Conservation (phyloP, 2,888 invertebrate genomes). For the Furcula furcula region DNA sequence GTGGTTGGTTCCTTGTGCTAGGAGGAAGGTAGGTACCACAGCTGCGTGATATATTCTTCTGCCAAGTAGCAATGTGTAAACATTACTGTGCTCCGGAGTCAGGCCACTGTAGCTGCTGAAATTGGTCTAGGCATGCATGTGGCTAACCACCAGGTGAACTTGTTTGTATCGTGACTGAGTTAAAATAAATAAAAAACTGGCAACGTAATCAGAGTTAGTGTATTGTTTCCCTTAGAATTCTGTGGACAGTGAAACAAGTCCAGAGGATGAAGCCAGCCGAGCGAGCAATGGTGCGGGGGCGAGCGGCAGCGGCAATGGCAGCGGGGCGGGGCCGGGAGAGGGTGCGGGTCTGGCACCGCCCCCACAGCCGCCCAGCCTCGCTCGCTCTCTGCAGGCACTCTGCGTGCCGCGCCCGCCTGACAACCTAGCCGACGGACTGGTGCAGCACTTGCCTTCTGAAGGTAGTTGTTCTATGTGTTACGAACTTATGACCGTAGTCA, state of each 20-base stretch:
- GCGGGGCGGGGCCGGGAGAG: background rate
- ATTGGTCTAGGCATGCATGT: too few species aligned
- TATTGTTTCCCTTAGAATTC: conserved; percentile 51
- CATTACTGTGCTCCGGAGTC: too few species aligned
- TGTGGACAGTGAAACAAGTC: conserved; percentile 71
- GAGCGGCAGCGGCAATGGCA: conserved; percentile 51
- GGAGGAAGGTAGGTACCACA: too few species aligned
- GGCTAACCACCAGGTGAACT: too few species aligned
- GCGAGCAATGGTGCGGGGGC: conserved; percentile 59
- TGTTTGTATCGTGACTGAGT: too few species aligned
- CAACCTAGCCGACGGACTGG: conserved; percentile 82
- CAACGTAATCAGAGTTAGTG: too few species aligned
- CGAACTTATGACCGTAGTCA: too few species aligned
- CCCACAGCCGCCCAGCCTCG: conserved; percentile 79
- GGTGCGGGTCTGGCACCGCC: conserved; percentile 53
- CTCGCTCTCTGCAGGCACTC: conserved; percentile 83
- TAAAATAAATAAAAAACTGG: too few species aligned
- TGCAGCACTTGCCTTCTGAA: conserved; percentile 88
- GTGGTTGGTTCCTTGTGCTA: too few species aligned
- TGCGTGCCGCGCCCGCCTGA: conserved; percentile 82
- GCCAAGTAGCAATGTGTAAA: too few species aligned
- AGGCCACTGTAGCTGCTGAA: too few species aligned
- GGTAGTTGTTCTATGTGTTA: conserved; percentile 58
- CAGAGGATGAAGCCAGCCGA: conserved; percentile 67
- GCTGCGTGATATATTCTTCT: too few species aligned